Conservation (phyloP, 2,888 invertebrate genomes). For the Eubasilissa splendida region DNA sequence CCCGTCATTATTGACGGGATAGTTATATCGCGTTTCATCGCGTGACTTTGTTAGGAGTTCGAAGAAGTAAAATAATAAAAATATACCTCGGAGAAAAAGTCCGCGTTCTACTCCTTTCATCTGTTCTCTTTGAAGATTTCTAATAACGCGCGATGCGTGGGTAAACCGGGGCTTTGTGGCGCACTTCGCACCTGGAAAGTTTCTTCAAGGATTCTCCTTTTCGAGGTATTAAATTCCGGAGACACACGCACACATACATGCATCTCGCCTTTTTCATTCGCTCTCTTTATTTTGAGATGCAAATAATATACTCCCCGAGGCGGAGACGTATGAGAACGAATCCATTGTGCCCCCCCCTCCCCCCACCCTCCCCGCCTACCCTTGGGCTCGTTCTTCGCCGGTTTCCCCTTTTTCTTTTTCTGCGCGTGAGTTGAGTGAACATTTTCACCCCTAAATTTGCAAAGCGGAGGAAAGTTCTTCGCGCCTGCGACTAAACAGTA, state of each 20-base stretch:
- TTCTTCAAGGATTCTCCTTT: constrained; percentile 63
- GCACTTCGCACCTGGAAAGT: constrained; percentile 69
- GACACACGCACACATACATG: constrained; percentile 45
- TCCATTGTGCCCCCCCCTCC: constrained; percentile 65
- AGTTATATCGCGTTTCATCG: background rate
- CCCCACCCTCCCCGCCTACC: constrained; percentile 61
- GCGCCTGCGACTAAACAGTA: constrained; percentile 8
- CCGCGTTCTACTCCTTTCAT: constrained; percentile 45
- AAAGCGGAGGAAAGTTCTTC: constrained; percentile 33
- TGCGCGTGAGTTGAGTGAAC: constrained; percentile 37
- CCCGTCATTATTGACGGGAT: too few relatives aligned
- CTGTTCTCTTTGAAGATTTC: constrained; percentile 49
- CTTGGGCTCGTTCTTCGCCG: constrained; percentile 46
- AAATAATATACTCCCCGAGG: constrained; percentile 72
- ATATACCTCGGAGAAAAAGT: constrained; percentile 24
- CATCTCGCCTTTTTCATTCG: constrained; percentile 66
- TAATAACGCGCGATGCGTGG: constrained; percentile 51
- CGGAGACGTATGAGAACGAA: constrained; percentile 73
- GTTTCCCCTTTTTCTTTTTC: constrained; percentile 34
- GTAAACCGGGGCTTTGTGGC: constrained; percentile 56
- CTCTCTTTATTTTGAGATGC: constrained; percentile 76
- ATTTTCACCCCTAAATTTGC: constrained; percentile 40
- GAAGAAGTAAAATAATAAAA: constrained; percentile 32
- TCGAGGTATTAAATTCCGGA: constrained; percentile 51
- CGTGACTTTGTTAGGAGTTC: constrained; percentile 22